Evolutionary conservation across 1,140 invertebrate species (phyloP), one percentile per base, ranked within the genome.

Genomic region (Drosophila subobscura): DNA sequence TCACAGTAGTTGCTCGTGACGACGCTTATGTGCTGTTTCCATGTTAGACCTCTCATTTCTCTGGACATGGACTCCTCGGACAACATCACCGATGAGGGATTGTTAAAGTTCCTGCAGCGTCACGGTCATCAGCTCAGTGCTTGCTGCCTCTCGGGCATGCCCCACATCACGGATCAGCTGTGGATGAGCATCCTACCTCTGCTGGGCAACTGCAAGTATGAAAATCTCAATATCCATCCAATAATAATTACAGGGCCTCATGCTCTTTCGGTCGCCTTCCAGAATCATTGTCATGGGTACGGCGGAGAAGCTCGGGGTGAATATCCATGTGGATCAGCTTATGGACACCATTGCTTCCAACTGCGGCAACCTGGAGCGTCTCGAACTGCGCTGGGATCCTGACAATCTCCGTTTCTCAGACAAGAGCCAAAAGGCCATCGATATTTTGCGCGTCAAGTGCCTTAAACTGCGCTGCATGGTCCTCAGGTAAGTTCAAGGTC

Each of bases 251-350:
- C 8, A 37, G 4, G 33, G 10, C 8, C 3, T 33, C 29, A 25
- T 23, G 3, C 5, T 5, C 22, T 58, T 25, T 41, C 7, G 5
- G 1, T 40, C 59, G 58, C 61, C 73, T 92, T 93, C 45, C 84
- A 99, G 98, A 91, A 98, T 99, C 67, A 93, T 99, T 29, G 96
- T 99, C 0, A 98, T 99, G 96, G 99, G 99, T 8, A 99, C 98
- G 4, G 95, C 97, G 42, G 98, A 99, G 92, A 95, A 98, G 57
- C 94, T 99, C 40, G 98, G 98, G 41, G 96, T 98, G 2, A 99
- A 99, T 91, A 98, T 99, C 77, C 95, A 97, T 79, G 97, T 99
- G 44, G 99, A 99, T 93, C 93, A 99, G 92, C 92, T 99, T 52
- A 98, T 99, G 94, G 98, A 99, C 89, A 97, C 96, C 44, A 99